Evolutionary conservation across 2,888 invertebrate species (phyloP), one percentile per base, ranked within the genome.

Genomic region (Xylophagus ater): DNA sequence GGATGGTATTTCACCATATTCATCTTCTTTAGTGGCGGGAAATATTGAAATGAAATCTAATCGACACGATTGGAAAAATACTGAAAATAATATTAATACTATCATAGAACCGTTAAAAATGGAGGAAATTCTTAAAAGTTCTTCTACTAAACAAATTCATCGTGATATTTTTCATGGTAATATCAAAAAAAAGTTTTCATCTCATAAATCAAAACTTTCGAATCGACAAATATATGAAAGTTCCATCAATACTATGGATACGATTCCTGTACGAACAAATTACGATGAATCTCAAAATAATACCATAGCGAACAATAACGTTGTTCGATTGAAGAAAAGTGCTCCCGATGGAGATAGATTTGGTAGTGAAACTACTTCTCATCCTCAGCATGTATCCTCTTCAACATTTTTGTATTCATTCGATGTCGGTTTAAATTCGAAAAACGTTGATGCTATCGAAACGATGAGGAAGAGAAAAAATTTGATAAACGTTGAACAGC

Each of bases 161-260:
- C 15, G 17, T 18, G 25, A 38, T 32, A 13, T 20, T 26, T 12
- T 14, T 20, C 9, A 9, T 20, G 12, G 28, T 10, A 23, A 20
- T 9, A 34, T 34, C 28, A 40, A 34, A 30, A 30, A 25, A 35
- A 31, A 15, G 29, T 41, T 25, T 36, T 31, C 26, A 24, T 8
- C 9, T 25, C 36, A 35, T 41, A 41, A 41, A 36, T 41, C 40
- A 35, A 41, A 35, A 36, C 31, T 41, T 41, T 41, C 35, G 31
- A 35, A 31, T 41, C 32, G 19, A 14, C n/a, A n/a, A n/a, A n/a
- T n/a, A n/a, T n/a, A n/a, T n/a, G n/a, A n/a, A n/a, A 30, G 37
- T 37, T 37, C 37, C 37, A 37, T 37, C 30, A 37, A 17, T 17
- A 14, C 18, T 39, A 15, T 26, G 13, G 14, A n/a, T n/a, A n/a